Evolutionary conservation across 2,797 vertebrate genomes (phyloP), one percentile per base, ranked within the genome.

Genomic region (Lithobates sylvaticus): DNA sequence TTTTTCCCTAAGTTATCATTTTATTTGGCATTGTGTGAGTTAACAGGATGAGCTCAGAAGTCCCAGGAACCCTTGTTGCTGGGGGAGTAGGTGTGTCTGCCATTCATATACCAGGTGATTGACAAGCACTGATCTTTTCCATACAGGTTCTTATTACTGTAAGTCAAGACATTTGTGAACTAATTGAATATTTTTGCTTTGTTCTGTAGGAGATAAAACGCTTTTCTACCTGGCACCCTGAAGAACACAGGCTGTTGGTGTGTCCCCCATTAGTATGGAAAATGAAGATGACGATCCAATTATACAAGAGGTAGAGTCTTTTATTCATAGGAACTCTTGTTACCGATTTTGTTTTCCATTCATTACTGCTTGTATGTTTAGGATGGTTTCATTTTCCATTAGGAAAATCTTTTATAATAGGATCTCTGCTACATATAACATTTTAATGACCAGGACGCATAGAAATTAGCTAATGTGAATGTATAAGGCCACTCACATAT

Each of bases 211-310:
- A 5, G 23, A 65, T 13, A 65, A 6, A 65, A 65, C 10, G 1
- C 8, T 1, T 10, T 23, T n/a, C 23, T 26, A 9, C 23, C 61
- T 16, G 10, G 74, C 21, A 32, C 16, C 15, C 34, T 39, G 61
- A 47, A 85, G 88, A 90, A 89, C 69, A 42, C 81, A 81, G 85
- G 27, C 69, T 50, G 85, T 86, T 89, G 88, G 81, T 83, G 44
- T 86, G 91, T 86, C 88, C 89, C 90, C 74, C 54, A 76, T 91
- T 94, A 97, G 91, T 90, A 99, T 99, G 98, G 97, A 97, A 93
- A 99, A 97, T 91, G 97, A 97, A 92, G 98, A 99, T 88, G 97
- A 99, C 90, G 98, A 99, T 92, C 98, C 98, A 84, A 96, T 99
- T 90, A 95, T 99, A 96, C 97, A 99, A 91, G 98, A 99, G 97